These are phyloP conservation scores for Melitaea athalia DNA, from an alignment of 2,888 invertebrate species.

Conservation along the genomic window DNA sequence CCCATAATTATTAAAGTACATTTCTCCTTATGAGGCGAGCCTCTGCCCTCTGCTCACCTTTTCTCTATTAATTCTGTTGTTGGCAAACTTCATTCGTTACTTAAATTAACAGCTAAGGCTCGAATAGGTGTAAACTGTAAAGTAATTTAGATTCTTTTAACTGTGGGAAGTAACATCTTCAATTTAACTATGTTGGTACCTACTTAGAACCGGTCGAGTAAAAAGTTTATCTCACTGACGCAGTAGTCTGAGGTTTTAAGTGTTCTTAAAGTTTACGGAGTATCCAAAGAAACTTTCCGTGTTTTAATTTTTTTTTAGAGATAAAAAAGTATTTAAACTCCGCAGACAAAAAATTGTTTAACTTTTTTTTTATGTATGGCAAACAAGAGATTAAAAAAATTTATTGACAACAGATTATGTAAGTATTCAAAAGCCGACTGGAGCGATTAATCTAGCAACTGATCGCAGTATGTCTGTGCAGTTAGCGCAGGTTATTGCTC, in stretches of 20 bases:
- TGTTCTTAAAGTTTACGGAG: background rate
- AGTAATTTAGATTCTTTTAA: slow-evolving; percentile 10
- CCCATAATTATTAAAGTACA: too few species aligned
- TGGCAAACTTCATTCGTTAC: slow-evolving; percentile 20
- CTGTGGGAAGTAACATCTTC: background rate
- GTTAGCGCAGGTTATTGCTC: slow-evolving; percentile 41
- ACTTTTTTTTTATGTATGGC: background rate
- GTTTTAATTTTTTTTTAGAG: too few species aligned
- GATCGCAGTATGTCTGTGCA: slow-evolving; percentile 32
- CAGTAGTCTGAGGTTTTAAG: background rate
- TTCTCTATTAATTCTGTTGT: slow-evolving; percentile 14
- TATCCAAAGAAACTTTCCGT: too few species aligned
- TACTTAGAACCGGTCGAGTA: background rate
- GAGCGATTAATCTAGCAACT: slow-evolving; percentile 41
- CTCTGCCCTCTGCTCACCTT: too few species aligned
- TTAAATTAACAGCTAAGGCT: slow-evolving; percentile 5
- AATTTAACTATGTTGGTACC: background rate
- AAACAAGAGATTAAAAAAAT: background rate
- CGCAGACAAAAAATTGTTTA: too few species aligned
- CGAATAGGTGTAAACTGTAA: slow-evolving; percentile 1
- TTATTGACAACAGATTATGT: background rate
- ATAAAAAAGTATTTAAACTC: too few species aligned
- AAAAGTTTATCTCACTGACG: background rate
- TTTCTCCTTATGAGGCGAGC: background rate
- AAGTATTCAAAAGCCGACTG: slow-evolving; percentile 22